Evolutionary conservation across 2,888 invertebrate species (phyloP), one percentile per base, ranked within the genome.

Genomic region (Schizotus pectinicornis): DNA sequence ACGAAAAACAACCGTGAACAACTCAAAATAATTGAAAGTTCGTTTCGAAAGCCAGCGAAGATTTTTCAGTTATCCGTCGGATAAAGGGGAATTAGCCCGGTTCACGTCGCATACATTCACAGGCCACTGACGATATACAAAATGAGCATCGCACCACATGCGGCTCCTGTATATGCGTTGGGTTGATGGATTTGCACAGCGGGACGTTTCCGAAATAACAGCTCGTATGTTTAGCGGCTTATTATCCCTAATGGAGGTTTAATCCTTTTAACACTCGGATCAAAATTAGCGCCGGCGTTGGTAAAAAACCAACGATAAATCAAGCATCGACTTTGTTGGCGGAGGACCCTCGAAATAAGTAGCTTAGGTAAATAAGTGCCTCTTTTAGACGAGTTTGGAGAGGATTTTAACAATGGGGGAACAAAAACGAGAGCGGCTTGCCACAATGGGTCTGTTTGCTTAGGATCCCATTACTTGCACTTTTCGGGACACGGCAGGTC

Each of bases 141-240:
- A 68, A 68, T 69, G 71, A 67, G 59, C 66, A 70, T 57, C 64
- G 61, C 58, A 65, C 69, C 70, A 61, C 72, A 73, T 69, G 69
- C 66, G 56, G 72, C 48, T 68, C 56, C 63, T 52, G 62, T 62
- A 22, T 22, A 60, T 66, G 62, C 47, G 46, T 62, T 59, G 37
- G 53, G 63, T 63, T 75, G 74, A 76, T 76, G 77, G 73, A 73
- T 75, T 71, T 65, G 71, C 77, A 43, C 77, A 74, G 76, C 76
- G 64, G 72, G 77, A 62, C 60, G 56, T 64, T 50, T 56, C 39
- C 22, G 22, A 22, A 22, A 22, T 22, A 22, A 22, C 22, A 22
- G 22, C 22, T 22, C 22, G 22, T 5, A 22, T 5, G 22, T 22
- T 22, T 2, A 5, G 22, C 22, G 3, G 22, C 5, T 22, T 22